Conservation (phyloP, 2,113 vertebrate genomes). For the Leucopternis melanops region DNA sequence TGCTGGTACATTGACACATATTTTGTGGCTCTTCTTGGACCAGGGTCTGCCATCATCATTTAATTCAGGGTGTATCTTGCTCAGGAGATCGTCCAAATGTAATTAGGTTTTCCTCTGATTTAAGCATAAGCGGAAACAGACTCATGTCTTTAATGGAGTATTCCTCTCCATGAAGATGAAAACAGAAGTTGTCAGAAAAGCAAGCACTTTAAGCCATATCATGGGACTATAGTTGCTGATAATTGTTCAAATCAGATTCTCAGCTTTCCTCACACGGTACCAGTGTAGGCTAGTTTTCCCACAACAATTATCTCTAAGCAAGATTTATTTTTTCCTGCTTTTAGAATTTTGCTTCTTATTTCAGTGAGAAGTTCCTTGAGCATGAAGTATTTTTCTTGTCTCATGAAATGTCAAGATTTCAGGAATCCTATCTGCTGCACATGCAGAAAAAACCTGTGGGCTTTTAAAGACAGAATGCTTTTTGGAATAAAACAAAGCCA, state of each 20-base stretch:
- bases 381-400: background rate
- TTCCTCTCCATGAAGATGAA: background rate
- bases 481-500: background rate
- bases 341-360: background rate
- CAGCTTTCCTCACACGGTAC: background rate
- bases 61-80: background rate
- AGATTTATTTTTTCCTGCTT: background rate
- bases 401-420: background rate
- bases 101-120: background rate
- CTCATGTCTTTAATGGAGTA: background rate
- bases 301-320: background rate
- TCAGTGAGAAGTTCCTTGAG: background rate
- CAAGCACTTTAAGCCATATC: background rate
- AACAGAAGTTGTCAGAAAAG: background rate
- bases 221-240: background rate
- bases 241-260: background rate
- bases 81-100: background rate
- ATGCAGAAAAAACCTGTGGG: background rate
- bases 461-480: background rate
- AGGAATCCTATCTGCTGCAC: background rate
- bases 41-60: background rate
- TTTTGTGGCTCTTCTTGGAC: background rate
- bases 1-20: background rate
- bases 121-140: background rate
- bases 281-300: background rate